Conservation (phyloP, 2,113 vertebrate genomes). For the Oreochromis spilurus region DNA sequence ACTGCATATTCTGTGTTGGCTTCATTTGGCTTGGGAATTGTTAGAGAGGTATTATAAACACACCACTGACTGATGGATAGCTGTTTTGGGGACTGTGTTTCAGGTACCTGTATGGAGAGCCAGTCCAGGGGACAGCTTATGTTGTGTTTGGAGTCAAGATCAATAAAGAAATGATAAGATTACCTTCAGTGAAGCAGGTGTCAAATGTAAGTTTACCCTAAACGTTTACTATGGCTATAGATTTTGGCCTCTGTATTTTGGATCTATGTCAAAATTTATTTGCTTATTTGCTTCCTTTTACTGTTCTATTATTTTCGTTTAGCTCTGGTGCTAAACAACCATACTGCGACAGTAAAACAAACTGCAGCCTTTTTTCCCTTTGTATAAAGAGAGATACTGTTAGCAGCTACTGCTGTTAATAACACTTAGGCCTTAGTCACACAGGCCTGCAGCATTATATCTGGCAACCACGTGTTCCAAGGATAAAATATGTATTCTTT, state of each 20-base stretch:
- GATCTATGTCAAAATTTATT: accelerated
- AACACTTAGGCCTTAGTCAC: neutral
- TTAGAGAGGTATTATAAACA: neutral
- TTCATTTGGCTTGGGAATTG: neutral
- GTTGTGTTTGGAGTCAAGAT: constrained; percentile 72
- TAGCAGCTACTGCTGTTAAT: neutral
- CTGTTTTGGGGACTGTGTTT: neutral
- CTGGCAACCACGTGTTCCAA: neutral
- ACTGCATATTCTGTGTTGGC: neutral
- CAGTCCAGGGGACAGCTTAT: constrained; percentile 69
- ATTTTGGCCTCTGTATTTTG: accelerated
- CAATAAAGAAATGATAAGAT: constrained; percentile 60
- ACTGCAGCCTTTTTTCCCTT: neutral
- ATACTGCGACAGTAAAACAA: neutral
- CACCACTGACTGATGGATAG: neutral
- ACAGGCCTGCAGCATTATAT: neutral
- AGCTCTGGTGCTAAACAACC: neutral
- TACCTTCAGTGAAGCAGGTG: constrained; percentile 65
- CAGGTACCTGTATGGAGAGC: constrained; percentile 70
- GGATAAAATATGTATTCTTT: neutral
- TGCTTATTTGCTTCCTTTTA: accelerated
- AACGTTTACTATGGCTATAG: neutral
- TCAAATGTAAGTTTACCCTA: constrained; percentile 59
- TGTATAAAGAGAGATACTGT: neutral
- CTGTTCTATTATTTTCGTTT: neutral